Conservation (phyloP, 2,888 invertebrate species). For the Tipula confusa region DNA sequence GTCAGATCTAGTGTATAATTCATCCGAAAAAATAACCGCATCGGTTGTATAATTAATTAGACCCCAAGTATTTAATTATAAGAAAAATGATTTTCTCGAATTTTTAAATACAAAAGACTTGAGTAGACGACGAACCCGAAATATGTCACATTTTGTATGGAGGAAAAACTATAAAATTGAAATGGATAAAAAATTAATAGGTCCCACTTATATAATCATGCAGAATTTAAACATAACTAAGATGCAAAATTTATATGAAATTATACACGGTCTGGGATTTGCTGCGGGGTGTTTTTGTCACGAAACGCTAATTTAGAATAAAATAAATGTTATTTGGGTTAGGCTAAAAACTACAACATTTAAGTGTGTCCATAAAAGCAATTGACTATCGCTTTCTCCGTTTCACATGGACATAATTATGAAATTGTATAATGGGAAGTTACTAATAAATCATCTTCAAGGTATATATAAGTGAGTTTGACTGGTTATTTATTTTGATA, state of each 20-base stretch:
- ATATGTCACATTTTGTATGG: background rate
- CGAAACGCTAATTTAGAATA: background rate
- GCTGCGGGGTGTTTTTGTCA: background rate
- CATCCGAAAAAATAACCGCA: background rate
- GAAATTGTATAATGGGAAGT: background rate
- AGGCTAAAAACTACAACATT: background rate
- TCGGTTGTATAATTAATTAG: no score
- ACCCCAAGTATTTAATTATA: background rate
- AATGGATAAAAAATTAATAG: background rate
- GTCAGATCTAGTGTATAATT: background rate
- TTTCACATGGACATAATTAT: background rate
- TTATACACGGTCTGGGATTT: background rate
- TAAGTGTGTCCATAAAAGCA: background rate
- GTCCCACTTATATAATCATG: background rate
- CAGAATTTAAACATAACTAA: background rate
- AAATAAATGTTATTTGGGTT: background rate
- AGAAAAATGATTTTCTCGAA: no score
- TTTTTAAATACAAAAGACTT: background rate
- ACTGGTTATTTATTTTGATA: background rate
- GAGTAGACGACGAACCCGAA: background rate
- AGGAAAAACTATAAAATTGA: background rate
- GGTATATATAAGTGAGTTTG: background rate
- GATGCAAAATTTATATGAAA: background rate
- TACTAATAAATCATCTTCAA: background rate
- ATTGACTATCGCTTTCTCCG: background rate